These are phyloP conservation scores for Brachionus rubens DNA, from an alignment of 1,140 invertebrate species.

Conservation along the genomic window DNA sequence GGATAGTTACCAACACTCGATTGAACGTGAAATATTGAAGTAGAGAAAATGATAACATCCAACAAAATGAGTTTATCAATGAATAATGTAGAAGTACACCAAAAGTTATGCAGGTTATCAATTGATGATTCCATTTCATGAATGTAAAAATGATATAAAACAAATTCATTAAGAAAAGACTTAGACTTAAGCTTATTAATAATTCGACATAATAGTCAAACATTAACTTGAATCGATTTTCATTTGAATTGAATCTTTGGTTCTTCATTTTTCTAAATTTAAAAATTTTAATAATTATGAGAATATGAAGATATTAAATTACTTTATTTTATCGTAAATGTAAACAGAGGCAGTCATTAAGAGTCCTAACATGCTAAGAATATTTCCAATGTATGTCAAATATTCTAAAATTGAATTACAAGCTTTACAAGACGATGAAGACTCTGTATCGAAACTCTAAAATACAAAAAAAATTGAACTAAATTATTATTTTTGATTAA, in stretches of 20 bases:
- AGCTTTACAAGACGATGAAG: not conserved
- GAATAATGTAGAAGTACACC: conserved; percentile 33
- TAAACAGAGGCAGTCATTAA: not conserved
- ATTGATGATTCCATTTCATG: not conserved
- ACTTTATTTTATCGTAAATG: conserved; percentile 10
- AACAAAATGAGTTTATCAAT: conserved; percentile 6
- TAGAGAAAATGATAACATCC: conserved; percentile 32
- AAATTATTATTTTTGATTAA: not conserved
- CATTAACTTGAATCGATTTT: conserved; percentile 22
- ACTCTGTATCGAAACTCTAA: conserved; percentile 16
- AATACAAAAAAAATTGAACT: conserved; percentile 1
- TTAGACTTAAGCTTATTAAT: conserved; percentile 3
- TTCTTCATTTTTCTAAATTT: not conserved
- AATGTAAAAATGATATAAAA: conserved; percentile 21
- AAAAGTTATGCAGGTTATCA: not conserved
- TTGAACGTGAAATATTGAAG: conserved; percentile 43
- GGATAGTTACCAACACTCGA: not conserved
- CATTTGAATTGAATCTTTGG: not conserved
- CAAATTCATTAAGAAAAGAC: conserved; percentile 30
- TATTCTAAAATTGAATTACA: not conserved
- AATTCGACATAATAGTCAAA: conserved; percentile 43
- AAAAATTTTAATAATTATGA: not conserved
- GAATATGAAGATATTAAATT: not conserved
- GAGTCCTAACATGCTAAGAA: conserved; percentile 19
- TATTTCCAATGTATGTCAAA: conserved; percentile 5